Evolutionary conservation across 2,113 vertebrate species (phyloP).

Genomic region (Corapipo altera): DNA sequence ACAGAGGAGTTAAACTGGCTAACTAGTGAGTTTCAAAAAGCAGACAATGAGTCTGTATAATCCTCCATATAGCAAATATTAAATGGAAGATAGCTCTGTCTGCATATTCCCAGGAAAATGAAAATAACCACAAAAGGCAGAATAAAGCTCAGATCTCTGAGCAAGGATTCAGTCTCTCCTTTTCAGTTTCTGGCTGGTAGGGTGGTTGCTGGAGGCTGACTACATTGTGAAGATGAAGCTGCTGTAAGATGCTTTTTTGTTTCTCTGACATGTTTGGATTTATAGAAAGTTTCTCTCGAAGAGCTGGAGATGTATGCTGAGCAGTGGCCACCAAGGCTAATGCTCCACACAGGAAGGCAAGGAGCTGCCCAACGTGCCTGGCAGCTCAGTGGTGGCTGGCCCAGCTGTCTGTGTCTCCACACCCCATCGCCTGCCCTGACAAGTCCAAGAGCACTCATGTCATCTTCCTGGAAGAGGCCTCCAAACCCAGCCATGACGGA

Average conservation of each 20-base stretch:
- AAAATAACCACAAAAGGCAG: neutral
- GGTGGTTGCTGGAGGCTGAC: neutral
- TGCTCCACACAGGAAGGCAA: neutral
- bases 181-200: neutral
- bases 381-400: rapidly evolving
- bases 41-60: neutral
- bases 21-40: constrained; percentile 13
- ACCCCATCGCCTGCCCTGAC: rapidly evolving
- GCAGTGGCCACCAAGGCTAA: neutral
- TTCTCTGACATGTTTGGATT: neutral
- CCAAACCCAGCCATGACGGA: neutral
- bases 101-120: neutral
- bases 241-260: neutral
- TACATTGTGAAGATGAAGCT: rapidly evolving
- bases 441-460: neutral
- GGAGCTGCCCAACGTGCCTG: rapidly evolving
- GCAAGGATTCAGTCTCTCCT: neutral
- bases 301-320: neutral
- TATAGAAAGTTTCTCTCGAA: neutral
- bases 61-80: neutral
- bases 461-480: neutral
- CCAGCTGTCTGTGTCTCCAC: neutral
- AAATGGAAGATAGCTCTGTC: neutral
- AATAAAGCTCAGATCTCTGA: neutral
- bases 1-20: neutral